Conservation (phyloP, 2,113 vertebrate genomes). For the Asarcornis scutulata region DNA sequence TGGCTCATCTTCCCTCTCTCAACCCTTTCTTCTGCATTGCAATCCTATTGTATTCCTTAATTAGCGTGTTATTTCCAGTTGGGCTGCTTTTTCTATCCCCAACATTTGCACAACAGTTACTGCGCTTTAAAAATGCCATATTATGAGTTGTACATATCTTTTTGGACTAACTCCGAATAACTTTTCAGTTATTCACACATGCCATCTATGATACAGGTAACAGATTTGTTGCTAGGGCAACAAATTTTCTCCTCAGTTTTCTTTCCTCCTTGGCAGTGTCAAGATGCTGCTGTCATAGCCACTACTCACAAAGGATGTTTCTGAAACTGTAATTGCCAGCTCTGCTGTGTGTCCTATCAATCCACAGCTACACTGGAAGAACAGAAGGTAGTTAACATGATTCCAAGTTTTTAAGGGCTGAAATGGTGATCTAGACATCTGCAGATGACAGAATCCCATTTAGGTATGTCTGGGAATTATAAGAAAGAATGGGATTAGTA, state of each 20-base stretch:
- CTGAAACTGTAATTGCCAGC: background rate
- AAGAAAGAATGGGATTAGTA: background rate
- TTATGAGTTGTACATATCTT: background rate
- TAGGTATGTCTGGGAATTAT: background rate
- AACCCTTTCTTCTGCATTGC: background rate
- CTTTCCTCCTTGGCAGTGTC: background rate
- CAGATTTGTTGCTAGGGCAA: background rate
- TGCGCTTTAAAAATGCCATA: background rate
- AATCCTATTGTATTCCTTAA: background rate
- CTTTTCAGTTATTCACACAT: background rate
- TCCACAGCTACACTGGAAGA: background rate
- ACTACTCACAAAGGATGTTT: background rate
- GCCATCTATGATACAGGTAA: background rate
- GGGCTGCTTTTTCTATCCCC: background rate
- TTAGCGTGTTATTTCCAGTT: background rate
- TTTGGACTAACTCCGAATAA: background rate
- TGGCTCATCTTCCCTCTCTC: background rate
- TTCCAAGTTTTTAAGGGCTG: background rate
- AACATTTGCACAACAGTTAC: background rate
- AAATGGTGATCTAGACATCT: background rate
- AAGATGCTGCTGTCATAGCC: background rate
- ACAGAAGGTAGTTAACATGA: background rate
- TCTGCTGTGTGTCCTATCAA: background rate
- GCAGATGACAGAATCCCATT: background rate
- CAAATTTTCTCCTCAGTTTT: background rate